Conservation (phyloP, 2,888 invertebrate genomes). For the Drosophila putrida region DNA sequence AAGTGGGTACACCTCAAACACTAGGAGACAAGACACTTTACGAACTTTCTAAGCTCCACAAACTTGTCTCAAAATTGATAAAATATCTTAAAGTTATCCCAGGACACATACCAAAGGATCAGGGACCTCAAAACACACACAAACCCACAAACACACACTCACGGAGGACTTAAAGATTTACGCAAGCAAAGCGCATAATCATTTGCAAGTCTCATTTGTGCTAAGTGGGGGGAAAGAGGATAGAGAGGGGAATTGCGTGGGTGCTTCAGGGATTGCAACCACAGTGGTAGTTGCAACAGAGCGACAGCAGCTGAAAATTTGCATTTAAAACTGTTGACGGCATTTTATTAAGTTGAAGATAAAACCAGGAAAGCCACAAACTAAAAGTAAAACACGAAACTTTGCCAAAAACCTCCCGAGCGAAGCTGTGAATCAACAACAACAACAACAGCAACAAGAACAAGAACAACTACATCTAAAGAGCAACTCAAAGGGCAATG, state of each 20-base stretch:
- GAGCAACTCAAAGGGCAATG: slow-evolving; percentile 49
- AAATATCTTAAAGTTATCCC: slow-evolving; percentile 73
- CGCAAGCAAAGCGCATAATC: slow-evolving; percentile 70
- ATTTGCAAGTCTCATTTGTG: slow-evolving; percentile 78
- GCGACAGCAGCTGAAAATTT: slow-evolving; percentile 68
- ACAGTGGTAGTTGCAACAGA: slow-evolving; percentile 27
- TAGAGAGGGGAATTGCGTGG: neutral
- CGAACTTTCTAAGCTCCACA: slow-evolving; percentile 57
- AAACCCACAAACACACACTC: slow-evolving; percentile 1
- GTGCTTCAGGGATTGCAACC: slow-evolving; percentile 48
- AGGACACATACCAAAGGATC: slow-evolving; percentile 39
- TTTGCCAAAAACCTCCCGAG: slow-evolving; percentile 73
- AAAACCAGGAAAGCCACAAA: slow-evolving; percentile 82
- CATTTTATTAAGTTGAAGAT: slow-evolving; percentile 81
- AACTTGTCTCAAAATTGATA: slow-evolving; percentile 75
- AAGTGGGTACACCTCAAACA: slow-evolving; percentile 25
- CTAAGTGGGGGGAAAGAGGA: slow-evolving; percentile 46
- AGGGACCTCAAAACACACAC: slow-evolving; percentile 7
- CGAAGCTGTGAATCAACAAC: slow-evolving; percentile 77
- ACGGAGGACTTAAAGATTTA: slow-evolving; percentile 58
- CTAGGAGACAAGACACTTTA: slow-evolving; percentile 36
- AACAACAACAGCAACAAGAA: slow-evolving; percentile 25
- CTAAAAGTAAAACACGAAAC: slow-evolving; percentile 80
- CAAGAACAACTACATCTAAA: slow-evolving; percentile 11
- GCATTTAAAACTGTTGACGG: slow-evolving; percentile 82